Percentiles rank a stretch among this genome's conserved stretches.
Conservation (phyloP, 2,888 invertebrate genomes). For the Lycophotia porphyrea region DNA sequence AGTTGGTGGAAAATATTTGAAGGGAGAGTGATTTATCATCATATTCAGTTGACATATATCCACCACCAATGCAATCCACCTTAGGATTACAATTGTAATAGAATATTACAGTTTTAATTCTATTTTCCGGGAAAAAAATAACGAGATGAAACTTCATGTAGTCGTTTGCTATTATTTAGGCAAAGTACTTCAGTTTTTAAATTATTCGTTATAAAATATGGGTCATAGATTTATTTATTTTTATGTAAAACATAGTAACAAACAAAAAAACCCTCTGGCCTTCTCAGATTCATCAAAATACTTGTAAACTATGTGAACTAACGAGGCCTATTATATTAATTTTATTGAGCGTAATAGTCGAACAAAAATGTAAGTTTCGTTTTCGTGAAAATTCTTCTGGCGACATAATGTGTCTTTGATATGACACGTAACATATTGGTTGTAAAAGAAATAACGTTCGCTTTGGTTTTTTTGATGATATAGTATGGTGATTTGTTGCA, state of each 20-base stretch:
- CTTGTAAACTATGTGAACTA: neutral
- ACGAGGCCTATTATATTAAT: conserved; percentile 1
- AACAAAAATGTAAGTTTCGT: neutral
- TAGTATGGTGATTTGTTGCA: neutral
- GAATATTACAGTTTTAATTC: neutral
- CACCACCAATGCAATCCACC: no score
- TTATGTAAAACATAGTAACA: neutral
- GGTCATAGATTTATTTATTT: neutral
- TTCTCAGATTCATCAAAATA: neutral
- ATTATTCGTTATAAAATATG: neutral
- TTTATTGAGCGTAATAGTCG: conserved; percentile 16
- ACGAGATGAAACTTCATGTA: neutral
- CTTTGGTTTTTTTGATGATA: neutral
- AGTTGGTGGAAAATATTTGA: neutral
- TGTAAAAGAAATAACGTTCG: neutral
- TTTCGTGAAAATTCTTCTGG: neutral
- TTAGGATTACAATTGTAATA: neutral
- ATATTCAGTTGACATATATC: neutral
- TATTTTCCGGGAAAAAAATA: neutral
- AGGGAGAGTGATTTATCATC: neutral
- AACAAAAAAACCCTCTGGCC: neutral
- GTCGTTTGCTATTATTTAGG: neutral
- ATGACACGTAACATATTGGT: neutral
- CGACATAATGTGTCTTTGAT: neutral
- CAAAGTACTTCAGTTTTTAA: neutral